A percentile compares a stretch with the other conserved stretches of the same genome.
Conservation (phyloP, 2,113 vertebrate species). For the Cromileptes altivelis region DNA sequence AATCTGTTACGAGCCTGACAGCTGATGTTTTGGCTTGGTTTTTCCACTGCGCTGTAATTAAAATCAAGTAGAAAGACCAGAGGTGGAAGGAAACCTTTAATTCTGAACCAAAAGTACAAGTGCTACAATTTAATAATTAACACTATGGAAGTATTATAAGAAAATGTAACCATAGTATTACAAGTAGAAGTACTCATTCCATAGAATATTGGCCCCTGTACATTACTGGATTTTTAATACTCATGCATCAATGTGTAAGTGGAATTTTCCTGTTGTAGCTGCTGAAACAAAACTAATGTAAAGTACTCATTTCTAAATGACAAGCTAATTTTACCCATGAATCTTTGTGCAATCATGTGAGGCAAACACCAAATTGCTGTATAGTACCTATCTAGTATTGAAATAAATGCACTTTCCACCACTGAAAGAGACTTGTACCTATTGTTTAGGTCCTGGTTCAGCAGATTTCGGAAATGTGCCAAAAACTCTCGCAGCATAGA, state of each 20-base stretch:
- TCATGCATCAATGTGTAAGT: neutral
- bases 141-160: too few relatives aligned
- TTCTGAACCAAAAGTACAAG: neutral
- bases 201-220: neutral
- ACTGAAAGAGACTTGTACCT: too few relatives aligned
- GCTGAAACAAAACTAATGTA: too few relatives aligned
- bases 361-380: too few relatives aligned
- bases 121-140: neutral
- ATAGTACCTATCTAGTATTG: too few relatives aligned
- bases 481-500: neutral
- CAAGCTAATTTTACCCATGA: too few relatives aligned
- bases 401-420: neutral
- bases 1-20: slow-evolving; percentile 49
- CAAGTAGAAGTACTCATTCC: neutral
- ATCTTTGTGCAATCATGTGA: too few relatives aligned
- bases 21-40: slow-evolving; percentile 13
- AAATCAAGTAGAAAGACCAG: slow-evolving; percentile 3
- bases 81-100: neutral
- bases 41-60: neutral
- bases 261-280: neutral
- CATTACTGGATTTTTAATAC: neutral
- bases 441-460: neutral
- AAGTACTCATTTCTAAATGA: neutral
- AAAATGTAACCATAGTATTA: neutral
- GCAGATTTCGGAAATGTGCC: neutral